Percentiles rank a stretch among this genome's conserved stretches.
Evolutionary conservation across 2,888 invertebrate species (phyloP).

Genomic region (Lottia scabra): DNA sequence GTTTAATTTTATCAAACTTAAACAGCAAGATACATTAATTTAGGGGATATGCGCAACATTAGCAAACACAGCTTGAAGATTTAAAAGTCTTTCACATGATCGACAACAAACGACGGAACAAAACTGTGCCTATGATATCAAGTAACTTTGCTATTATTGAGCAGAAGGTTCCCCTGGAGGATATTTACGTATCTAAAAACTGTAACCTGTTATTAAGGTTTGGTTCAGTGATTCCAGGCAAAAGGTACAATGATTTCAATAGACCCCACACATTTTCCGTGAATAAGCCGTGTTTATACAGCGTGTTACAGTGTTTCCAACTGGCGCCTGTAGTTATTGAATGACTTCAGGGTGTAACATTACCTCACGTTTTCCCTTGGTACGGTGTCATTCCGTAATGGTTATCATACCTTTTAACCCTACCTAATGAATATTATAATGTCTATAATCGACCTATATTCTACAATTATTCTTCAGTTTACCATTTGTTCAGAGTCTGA

Average conservation of each 20-base stretch:
- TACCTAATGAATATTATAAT: too few species aligned
- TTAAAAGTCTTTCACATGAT: neutral
- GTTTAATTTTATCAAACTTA: too few species aligned
- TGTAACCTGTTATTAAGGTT: neutral
- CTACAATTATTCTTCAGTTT: too few species aligned
- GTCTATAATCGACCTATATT: too few species aligned
- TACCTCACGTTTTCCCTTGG: too few species aligned
- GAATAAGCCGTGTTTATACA: neutral
- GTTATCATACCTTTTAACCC: too few species aligned
- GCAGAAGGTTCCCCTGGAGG: neutral
- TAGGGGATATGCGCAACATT: too few species aligned
- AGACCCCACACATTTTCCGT: constrained; percentile 4
- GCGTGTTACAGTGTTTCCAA: neutral
- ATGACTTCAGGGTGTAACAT: too few species aligned
- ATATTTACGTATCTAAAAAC: neutral
- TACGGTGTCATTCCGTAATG: too few species aligned
- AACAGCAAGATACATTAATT: too few species aligned
- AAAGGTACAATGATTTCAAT: neutral
- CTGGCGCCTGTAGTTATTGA: neutral
- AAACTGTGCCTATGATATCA: neutral
- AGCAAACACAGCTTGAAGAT: neutral
- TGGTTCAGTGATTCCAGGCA: neutral
- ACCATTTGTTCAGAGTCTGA: too few species aligned
- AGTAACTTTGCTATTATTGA: neutral
- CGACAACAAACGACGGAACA: neutral